These are phyloP conservation scores for Oxyura jamaicensis DNA, from an alignment of 2,113 vertebrate genomes.

Conservation along the genomic window DNA sequence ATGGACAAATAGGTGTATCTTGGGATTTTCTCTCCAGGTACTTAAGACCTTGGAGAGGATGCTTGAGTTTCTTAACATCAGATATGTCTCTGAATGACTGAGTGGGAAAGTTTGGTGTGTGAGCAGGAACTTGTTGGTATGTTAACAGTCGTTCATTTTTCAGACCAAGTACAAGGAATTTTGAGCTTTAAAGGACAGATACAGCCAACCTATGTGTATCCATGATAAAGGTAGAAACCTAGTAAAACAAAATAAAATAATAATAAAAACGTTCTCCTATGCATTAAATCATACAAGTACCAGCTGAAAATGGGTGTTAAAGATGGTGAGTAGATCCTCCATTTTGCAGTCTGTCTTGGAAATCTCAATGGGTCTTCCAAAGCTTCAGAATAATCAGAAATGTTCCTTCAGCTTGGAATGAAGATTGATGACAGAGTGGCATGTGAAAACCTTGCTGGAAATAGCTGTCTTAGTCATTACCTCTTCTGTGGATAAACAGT, in stretches of 20 bases:
- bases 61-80: background rate
- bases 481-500: background rate
- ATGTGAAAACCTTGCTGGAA: slow-evolving; percentile 1
- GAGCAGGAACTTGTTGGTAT: background rate
- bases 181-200: background rate
- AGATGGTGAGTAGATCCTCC: background rate
- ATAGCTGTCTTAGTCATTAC: background rate
- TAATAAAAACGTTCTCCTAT: background rate
- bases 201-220: background rate
- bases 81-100: background rate
- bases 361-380: background rate
- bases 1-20: background rate
- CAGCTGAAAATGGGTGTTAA: background rate
- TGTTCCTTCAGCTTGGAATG: background rate
- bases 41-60: background rate
- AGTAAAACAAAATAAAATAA: background rate
- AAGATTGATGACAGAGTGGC: background rate
- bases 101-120: background rate
- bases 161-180: background rate
- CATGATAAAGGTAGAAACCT: background rate
- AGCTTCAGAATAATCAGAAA: background rate
- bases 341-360: background rate
- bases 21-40: background rate
- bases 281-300: background rate
- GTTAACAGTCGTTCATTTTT: background rate